phyloP scores from a whole-genome alignment of 2,113 vertebrate species.

The Aix galericulata region DNA sequence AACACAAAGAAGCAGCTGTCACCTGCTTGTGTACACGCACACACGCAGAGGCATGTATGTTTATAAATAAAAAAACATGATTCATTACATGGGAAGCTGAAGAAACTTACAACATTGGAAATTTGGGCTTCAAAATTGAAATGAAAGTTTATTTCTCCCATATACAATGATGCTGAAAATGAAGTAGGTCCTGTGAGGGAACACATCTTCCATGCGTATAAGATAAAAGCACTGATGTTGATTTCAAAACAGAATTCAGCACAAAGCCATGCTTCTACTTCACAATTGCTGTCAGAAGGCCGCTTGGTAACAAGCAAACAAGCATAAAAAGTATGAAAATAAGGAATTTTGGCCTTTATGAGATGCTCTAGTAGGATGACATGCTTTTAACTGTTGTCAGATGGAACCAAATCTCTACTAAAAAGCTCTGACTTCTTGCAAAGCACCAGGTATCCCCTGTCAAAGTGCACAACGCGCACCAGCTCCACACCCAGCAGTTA shows the following conservation, averaged over 20 bases:
- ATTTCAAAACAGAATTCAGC: background rate
- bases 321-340: background rate
- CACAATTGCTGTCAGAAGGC: background rate
- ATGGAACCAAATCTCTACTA: background rate
- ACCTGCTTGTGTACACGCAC: background rate
- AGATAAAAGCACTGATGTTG: background rate
- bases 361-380: background rate
- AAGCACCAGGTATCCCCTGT: background rate
- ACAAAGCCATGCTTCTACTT: background rate
- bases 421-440: background rate
- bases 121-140: constrained; percentile 6
- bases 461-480: background rate
- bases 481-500: background rate
- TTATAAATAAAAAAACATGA: background rate
- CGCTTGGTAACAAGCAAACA: background rate
- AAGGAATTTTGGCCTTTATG: background rate
- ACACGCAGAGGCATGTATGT: background rate
- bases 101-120: background rate
- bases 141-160: background rate
- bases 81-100: background rate
- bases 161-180: constrained; percentile 14
- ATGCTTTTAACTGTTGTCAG: background rate
- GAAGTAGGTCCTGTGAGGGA: background rate
- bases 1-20: background rate
- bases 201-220: background rate